Evolutionary conservation across 2,113 vertebrate species (phyloP).

Genomic region (Jacana jacana): DNA sequence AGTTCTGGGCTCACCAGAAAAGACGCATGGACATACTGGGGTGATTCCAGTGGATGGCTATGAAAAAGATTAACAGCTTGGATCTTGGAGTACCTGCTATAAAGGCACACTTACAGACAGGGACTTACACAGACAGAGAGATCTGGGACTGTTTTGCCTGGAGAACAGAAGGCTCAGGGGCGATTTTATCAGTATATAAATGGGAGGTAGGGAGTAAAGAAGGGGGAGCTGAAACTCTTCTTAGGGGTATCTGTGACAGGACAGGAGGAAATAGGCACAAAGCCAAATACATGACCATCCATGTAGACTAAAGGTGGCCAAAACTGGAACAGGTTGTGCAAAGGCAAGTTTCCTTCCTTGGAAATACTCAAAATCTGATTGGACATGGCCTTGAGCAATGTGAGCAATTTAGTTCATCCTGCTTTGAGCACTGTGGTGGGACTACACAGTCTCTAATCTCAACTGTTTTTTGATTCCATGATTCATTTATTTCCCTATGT

Average conservation of each 20-base stretch:
- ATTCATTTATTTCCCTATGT: neutral
- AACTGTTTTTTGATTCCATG: neutral
- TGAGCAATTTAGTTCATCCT: neutral
- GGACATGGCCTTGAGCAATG: fast-evolving
- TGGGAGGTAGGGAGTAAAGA: neutral
- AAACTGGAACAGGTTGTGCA: neutral
- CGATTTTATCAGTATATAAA: neutral
- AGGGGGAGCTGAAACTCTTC: neutral
- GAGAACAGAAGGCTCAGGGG: neutral
- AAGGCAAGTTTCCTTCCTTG: neutral
- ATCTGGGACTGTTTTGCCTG: neutral
- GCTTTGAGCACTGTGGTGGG: neutral
- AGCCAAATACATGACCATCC: neutral
- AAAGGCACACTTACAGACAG: neutral
- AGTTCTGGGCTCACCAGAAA: neutral
- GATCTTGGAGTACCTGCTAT: neutral
- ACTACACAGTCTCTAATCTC: neutral
- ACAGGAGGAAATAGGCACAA: neutral
- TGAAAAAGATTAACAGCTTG: neutral
- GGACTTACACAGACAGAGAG: neutral
- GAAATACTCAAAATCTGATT: neutral
- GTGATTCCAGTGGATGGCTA: neutral
- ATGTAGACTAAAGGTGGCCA: neutral
- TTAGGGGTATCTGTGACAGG: neutral
- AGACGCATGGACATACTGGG: neutral